These are phyloP conservation scores for Zenarchopterus dispar DNA, from an alignment of 2,797 vertebrate species.

Conservation along the genomic window DNA sequence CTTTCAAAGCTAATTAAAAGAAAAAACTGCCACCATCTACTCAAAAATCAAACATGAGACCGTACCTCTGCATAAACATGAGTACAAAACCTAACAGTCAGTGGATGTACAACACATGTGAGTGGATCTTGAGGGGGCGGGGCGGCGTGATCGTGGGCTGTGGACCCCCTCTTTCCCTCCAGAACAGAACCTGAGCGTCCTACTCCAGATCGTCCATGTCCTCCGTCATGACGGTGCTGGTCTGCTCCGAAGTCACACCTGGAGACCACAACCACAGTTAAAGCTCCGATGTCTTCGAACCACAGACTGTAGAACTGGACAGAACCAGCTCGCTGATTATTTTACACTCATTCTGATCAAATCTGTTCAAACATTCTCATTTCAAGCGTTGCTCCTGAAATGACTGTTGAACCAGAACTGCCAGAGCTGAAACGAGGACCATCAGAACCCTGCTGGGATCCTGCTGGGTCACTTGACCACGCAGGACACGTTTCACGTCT, in stretches of 20 bases:
- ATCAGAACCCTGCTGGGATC: no score
- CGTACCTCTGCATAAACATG: conserved; percentile 71
- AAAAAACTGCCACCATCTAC: conserved; percentile 44
- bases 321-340: no score
- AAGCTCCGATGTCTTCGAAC: no score
- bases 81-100: conserved; percentile 72
- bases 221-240: conserved; percentile 78
- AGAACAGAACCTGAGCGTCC: background rate
- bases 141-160: conserved; percentile 24
- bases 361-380: no score
- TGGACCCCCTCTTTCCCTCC: conserved; percentile 8
- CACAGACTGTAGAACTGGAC: no score
- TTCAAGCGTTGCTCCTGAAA: no score
- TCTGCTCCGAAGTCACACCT: conserved; percentile 84
- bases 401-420: no score
- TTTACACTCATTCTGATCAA: no score
- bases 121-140: conserved; percentile 46
- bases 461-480: no score
- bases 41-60: conserved; percentile 54
- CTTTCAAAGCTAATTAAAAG: conserved; percentile 58
- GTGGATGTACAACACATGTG: conserved; percentile 66
- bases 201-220: conserved; percentile 79
- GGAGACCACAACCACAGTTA: conserved; percentile 4
- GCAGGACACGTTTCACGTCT: no score
- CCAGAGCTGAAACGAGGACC: no score